Percentiles rank a stretch among this genome's conserved stretches.
These are phyloP conservation scores for Eumeta japonica DNA, from an alignment of 1,140 invertebrate genomes.

Conservation along the genomic window DNA sequence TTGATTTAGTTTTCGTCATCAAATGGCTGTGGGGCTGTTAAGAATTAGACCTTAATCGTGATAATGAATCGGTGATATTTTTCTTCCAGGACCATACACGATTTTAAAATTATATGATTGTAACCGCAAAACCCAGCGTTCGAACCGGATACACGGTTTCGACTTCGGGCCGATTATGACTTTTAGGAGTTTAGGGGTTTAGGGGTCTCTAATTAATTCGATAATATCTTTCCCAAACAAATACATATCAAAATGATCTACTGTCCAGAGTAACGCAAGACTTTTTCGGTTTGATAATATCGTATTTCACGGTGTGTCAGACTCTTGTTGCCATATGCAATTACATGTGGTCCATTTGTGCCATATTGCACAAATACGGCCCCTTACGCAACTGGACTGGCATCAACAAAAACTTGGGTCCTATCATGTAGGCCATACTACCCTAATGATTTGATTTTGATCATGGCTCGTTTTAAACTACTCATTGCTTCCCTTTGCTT, in stretches of 20 bases:
- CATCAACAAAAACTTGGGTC: conserved; percentile 33
- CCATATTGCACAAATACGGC: conserved; percentile 2
- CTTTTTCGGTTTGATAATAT: conserved; percentile 45
- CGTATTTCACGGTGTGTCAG: conserved; percentile 20
- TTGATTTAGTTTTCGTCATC: conserved; percentile 4
- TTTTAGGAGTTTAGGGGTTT: conserved; percentile 16
- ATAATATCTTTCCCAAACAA: conserved; percentile 25
- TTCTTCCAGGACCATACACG: conserved; percentile 28
- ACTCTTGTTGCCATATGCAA: conserved; percentile 4
- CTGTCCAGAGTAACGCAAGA: conserved; percentile 11
- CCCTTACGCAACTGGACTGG: conserved; percentile 34
- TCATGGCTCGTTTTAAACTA: conserved; percentile 3
- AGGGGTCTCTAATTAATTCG: conserved; percentile 38
- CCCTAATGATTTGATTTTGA: conserved; percentile 3
- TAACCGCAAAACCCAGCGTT: conserved; percentile 31
- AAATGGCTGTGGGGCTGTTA: background rate
- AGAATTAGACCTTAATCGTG: conserved; percentile 13
- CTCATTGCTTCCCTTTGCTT: background rate
- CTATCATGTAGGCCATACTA: conserved; percentile 10
- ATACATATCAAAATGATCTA: conserved; percentile 21
- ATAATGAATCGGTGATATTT: conserved; percentile 37
- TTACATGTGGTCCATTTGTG: conserved; percentile 2
- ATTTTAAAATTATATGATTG: conserved; percentile 29
- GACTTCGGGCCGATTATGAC: conserved; percentile 12
- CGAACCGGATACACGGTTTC: conserved; percentile 26